These are phyloP conservation scores for zebrafish (Danio rerio) DNA, from an alignment of 2,113 vertebrate species.

Conservation along the genomic window DNA sequence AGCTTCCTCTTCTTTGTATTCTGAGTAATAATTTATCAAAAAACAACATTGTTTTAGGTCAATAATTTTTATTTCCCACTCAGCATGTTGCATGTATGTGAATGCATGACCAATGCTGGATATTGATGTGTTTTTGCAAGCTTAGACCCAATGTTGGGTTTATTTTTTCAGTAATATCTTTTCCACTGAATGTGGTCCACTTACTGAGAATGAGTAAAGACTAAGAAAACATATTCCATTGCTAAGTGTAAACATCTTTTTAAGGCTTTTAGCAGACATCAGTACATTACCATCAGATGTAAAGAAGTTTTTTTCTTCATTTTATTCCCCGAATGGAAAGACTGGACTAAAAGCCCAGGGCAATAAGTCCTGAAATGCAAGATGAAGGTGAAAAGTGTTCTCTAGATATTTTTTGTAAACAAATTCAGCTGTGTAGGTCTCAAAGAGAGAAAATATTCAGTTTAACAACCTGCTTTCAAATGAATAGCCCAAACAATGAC, in stretches of 20 bases:
- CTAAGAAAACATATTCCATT: constrained; percentile 45
- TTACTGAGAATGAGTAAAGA: neutral
- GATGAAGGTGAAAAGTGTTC: constrained; percentile 58
- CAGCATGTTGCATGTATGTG: neutral
- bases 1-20: neutral
- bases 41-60: constrained; percentile 11
- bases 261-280: constrained; percentile 4
- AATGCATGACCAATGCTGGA: neutral
- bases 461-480: neutral
- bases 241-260: constrained; percentile 11
- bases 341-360: constrained; percentile 56
- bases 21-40: neutral
- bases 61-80: constrained; percentile 1
- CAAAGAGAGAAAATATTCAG: neutral
- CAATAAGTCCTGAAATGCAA: constrained; percentile 58
- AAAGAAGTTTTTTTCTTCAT: constrained; percentile 24
- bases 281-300: constrained; percentile 38
- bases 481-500: no score
- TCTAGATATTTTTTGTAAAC: constrained; percentile 50
- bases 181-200: neutral
- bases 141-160: neutral
- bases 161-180: neutral
- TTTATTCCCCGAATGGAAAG: constrained; percentile 34
- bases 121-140: neutral
- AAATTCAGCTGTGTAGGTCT: neutral